phyloP scores from a whole-genome alignment of 2,113 vertebrate genomes.

The Apteryx owenii region DNA sequence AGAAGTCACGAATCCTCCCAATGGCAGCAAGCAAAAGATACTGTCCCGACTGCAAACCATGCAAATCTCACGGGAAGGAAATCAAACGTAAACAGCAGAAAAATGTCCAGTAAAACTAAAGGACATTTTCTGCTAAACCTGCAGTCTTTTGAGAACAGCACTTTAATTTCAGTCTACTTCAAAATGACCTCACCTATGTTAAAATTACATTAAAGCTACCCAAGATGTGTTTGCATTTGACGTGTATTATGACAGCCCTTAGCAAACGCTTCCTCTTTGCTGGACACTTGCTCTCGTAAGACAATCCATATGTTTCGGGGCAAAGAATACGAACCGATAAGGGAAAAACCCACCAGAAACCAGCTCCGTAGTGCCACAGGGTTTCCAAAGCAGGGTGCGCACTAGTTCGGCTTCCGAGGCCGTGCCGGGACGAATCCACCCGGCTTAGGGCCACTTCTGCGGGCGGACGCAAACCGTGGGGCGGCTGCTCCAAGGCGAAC shows the following conservation, averaged over 20 bases:
- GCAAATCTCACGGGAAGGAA: constrained; percentile 10
- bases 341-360: not conserved
- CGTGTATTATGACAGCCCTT: constrained; percentile 21
- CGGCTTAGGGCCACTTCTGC: not conserved
- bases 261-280: constrained; percentile 41
- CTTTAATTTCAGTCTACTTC: constrained; percentile 63
- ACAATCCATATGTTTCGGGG: not conserved
- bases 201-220: constrained; percentile 70
- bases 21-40: not conserved
- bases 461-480: accelerated
- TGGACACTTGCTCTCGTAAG: not conserved
- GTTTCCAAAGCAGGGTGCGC: not conserved
- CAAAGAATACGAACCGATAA: not conserved
- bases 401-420: not conserved
- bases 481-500: not conserved
- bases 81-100: not conserved
- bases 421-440: not conserved
- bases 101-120: constrained; percentile 16
- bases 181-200: constrained; percentile 66
- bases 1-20: not conserved
- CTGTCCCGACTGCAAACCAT: not conserved
- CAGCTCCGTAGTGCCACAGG: too few species aligned
- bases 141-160: constrained; percentile 56
- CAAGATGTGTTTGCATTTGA: constrained; percentile 65
- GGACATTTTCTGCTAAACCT: constrained; percentile 24